A percentile compares a stretch with the other conserved stretches of the same genome.
phyloP scores from a whole-genome alignment of 2,797 vertebrate genomes.

The Lepus townsendii region DNA sequence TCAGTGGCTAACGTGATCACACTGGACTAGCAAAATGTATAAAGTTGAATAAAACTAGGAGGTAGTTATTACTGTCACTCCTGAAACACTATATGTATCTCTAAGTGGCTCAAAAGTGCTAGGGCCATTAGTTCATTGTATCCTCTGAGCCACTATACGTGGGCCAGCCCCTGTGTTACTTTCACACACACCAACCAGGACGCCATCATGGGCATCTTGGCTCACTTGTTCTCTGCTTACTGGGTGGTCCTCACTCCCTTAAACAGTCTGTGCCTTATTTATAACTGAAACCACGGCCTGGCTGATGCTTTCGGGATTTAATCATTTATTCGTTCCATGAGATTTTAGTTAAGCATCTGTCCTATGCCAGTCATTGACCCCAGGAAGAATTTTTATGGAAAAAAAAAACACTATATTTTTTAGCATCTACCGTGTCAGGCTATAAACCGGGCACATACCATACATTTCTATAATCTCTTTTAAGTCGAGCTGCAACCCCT shows the following conservation, averaged over 20 bases:
- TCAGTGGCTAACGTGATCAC: neutral
- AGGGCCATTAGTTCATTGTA: neutral
- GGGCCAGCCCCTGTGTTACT: neutral
- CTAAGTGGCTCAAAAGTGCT: constrained; percentile 23
- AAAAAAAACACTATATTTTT: neutral
- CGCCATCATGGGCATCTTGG: neutral
- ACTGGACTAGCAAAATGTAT: neutral
- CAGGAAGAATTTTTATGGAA: neutral
- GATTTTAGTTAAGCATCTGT: neutral
- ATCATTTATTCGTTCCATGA: neutral
- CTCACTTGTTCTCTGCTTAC: neutral
- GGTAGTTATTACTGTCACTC: neutral
- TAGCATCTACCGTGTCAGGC: neutral
- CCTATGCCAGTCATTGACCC: neutral
- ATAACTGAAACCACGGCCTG: neutral
- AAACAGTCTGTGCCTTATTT: neutral
- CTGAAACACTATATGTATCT: neutral
- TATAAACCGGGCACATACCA: neutral
- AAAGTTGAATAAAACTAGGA: constrained; percentile 40
- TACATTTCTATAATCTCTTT: neutral
- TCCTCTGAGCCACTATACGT: neutral
- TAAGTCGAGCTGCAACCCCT: neutral
- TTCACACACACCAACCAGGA: neutral
- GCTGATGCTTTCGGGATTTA: neutral
- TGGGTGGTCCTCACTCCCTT: neutral